These are phyloP conservation scores for Elanus axillaris DNA, from an alignment of 2,113 vertebrate species.

Conservation along the genomic window DNA sequence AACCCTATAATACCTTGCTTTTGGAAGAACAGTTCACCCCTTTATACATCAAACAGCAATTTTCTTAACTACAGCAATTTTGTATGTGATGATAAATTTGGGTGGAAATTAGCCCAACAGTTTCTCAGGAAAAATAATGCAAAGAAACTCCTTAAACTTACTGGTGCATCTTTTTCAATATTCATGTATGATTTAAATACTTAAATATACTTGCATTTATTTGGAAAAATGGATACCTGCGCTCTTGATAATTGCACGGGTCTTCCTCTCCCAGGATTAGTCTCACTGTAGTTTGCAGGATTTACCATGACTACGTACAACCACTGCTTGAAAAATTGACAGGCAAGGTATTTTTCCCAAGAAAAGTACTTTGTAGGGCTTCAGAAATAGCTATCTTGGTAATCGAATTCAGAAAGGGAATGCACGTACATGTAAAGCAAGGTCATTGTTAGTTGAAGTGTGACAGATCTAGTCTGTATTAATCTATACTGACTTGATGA, in stretches of 20 bases:
- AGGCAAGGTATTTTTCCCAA: slow-evolving; percentile 21
- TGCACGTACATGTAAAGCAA: background rate
- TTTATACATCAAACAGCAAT: slow-evolving; percentile 43
- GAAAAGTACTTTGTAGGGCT: slow-evolving; percentile 7
- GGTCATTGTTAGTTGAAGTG: slow-evolving; percentile 7
- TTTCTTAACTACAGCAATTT: slow-evolving; percentile 52
- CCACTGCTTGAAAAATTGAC: slow-evolving; percentile 29
- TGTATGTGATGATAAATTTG: background rate
- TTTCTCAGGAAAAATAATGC: background rate
- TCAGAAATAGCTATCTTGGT: slow-evolving; percentile 22
- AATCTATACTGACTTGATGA: background rate
- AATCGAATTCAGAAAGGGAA: slow-evolving; percentile 3
- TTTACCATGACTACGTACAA: slow-evolving; percentile 34
- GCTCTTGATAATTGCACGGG: background rate
- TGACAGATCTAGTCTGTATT: background rate
- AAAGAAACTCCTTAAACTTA: background rate
- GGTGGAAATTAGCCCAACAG: background rate
- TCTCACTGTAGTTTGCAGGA: slow-evolving; percentile 24
- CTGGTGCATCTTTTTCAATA: background rate
- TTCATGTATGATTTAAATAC: background rate
- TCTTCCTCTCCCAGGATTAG: slow-evolving; percentile 23
- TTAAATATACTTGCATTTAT: background rate
- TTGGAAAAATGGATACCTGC: background rate
- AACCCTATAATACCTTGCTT: background rate
- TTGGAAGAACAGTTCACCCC: slow-evolving; percentile 42